phyloP scores from a whole-genome alignment of 2,113 vertebrate species.

The Lichenostomus cassidix region DNA sequence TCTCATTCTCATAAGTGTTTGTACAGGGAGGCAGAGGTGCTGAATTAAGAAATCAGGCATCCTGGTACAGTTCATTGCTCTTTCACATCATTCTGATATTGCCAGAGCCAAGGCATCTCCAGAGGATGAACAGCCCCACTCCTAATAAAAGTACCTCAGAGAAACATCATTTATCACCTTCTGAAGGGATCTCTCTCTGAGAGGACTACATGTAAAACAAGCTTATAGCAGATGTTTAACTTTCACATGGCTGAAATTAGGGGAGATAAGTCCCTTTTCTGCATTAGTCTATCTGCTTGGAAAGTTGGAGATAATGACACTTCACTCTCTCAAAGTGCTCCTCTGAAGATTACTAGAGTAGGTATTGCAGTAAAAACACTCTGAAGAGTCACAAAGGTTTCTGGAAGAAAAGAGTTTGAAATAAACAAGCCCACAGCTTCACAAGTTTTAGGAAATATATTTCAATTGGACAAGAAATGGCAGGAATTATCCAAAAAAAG shows the following conservation, averaged over 20 bases:
- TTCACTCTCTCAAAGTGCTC: neutral
- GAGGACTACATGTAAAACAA: neutral
- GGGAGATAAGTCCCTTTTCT: neutral
- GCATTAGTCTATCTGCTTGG: neutral
- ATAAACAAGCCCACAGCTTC: neutral
- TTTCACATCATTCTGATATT: neutral
- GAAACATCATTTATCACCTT: neutral
- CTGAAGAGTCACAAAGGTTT: neutral
- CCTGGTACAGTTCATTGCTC: neutral
- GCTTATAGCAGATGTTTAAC: neutral
- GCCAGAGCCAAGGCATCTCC: neutral
- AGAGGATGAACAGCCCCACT: neutral
- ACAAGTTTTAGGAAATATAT: neutral
- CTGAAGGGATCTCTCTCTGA: neutral
- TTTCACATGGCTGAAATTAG: neutral
- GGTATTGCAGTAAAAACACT: neutral
- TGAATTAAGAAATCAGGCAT: neutral
- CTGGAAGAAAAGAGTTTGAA: neutral
- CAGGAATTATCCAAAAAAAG: neutral
- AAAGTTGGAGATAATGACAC: neutral
- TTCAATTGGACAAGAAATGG: neutral
- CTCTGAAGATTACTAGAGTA: neutral
- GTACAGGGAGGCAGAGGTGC: neutral
- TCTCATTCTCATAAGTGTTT: neutral
- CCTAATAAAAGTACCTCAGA: neutral